These are phyloP conservation scores for Thunnus maccoyii DNA, from an alignment of 2,113 vertebrate genomes.

Conservation along the genomic window DNA sequence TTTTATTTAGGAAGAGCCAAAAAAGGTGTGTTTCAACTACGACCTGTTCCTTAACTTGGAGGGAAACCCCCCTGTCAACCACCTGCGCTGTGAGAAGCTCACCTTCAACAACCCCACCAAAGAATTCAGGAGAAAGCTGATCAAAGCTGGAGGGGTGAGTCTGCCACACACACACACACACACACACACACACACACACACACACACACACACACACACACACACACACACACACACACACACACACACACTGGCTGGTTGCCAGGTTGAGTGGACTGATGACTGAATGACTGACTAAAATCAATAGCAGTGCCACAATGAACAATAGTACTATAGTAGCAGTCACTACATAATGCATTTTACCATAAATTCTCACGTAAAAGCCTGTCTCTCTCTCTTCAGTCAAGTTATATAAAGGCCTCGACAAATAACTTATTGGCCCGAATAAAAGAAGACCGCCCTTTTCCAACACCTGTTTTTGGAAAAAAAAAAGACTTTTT, in stretches of 20 bases:
- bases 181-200: too few species aligned
- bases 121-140: conserved; percentile 97
- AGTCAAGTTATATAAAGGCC: neutral
- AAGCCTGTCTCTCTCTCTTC: neutral
- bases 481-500: too few species aligned
- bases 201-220: too few species aligned
- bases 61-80: conserved; percentile 98
- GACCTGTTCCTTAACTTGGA: conserved; percentile 99
- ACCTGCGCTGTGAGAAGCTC: conserved; percentile 98
- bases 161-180: neutral
- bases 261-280: conserved; percentile 3
- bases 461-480: too few species aligned
- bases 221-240: too few species aligned
- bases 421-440: too few species aligned
- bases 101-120: conserved; percentile 99
- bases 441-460: too few species aligned
- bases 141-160: conserved; percentile 96
- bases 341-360: neutral
- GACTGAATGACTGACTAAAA: conserved; percentile 18
- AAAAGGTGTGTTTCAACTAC: conserved; percentile 97
- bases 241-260: neutral
- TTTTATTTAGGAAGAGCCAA: conserved; percentile 92
- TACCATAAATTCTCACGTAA: neutral
- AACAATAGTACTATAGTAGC: neutral
- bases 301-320: neutral